Conservation (phyloP, 2,113 vertebrate genomes). For the Poicephalus meyeri region DNA sequence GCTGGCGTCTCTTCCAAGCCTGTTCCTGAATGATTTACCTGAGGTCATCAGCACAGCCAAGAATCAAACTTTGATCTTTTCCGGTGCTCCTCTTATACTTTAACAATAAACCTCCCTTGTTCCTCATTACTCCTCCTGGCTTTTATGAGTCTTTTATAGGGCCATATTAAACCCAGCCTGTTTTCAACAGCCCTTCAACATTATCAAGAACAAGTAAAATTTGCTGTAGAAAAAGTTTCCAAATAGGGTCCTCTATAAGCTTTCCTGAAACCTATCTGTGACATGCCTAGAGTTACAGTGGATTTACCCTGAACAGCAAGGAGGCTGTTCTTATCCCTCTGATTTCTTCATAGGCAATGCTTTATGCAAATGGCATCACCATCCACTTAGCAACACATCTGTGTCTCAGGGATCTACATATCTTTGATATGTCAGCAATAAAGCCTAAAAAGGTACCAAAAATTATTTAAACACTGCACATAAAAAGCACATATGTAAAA, state of each 20-base stretch:
- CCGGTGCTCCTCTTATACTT: not conserved
- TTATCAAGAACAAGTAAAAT: not conserved
- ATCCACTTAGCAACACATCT: not conserved
- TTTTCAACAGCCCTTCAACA: not conserved
- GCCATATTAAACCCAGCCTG: not conserved
- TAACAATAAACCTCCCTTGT: not conserved
- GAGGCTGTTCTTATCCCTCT: not conserved
- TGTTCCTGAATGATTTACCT: not conserved
- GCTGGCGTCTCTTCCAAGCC: not conserved
- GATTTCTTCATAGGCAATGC: not conserved
- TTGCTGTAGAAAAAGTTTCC: not conserved
- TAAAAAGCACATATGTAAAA: not conserved
- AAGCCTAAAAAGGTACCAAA: not conserved
- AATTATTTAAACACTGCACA: not conserved
- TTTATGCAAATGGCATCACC: not conserved
- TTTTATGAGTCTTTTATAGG: not conserved
- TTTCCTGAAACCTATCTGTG: not conserved
- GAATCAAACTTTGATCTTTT: not conserved
- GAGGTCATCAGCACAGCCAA: not conserved
- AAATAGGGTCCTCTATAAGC: not conserved
- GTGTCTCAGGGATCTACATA: not conserved
- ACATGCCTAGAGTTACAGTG: not conserved
- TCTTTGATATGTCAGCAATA: not conserved
- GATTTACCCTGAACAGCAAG: not conserved
- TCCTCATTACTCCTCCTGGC: not conserved